Evolutionary conservation across 1,140 invertebrate genomes (phyloP).

Genomic region (Paraescarpia echinospica): DNA sequence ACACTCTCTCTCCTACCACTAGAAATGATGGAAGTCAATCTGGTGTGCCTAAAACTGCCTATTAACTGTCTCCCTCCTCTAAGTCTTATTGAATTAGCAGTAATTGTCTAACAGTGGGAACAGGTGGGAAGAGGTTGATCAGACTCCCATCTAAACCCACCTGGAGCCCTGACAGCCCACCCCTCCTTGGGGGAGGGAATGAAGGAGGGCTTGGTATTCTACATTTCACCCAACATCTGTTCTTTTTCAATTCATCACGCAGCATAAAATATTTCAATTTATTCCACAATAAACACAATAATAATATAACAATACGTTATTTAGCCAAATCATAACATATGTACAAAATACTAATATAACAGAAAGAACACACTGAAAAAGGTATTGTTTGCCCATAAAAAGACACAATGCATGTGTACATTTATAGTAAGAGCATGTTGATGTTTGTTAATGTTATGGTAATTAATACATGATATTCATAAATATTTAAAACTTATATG

Average conservation of each 20-base stretch:
- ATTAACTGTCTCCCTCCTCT: background rate
- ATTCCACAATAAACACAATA: background rate
- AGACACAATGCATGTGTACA: too few species aligned
- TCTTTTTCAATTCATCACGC: background rate
- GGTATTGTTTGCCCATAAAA: too few species aligned
- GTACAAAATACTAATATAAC: too few species aligned
- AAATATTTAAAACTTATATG: too few species aligned
- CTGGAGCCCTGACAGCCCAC: background rate
- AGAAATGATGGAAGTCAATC: background rate
- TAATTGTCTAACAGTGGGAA: background rate
- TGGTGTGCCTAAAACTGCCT: background rate
- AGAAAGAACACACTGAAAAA: too few species aligned
- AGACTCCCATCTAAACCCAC: background rate
- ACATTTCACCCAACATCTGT: background rate
- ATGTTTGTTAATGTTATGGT: too few species aligned
- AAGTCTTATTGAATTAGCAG: background rate
- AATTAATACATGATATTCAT: too few species aligned
- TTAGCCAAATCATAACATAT: too few species aligned
- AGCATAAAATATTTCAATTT: background rate
- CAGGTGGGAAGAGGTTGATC: background rate
- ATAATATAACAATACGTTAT: background rate
- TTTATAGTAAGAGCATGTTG: too few species aligned
- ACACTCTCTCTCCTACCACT: background rate
- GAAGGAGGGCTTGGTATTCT: background rate
- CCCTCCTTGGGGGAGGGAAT: background rate